These are phyloP conservation scores for Heterodera schachtii DNA, from an alignment of 1,140 invertebrate species.

Conservation along the genomic window DNA sequence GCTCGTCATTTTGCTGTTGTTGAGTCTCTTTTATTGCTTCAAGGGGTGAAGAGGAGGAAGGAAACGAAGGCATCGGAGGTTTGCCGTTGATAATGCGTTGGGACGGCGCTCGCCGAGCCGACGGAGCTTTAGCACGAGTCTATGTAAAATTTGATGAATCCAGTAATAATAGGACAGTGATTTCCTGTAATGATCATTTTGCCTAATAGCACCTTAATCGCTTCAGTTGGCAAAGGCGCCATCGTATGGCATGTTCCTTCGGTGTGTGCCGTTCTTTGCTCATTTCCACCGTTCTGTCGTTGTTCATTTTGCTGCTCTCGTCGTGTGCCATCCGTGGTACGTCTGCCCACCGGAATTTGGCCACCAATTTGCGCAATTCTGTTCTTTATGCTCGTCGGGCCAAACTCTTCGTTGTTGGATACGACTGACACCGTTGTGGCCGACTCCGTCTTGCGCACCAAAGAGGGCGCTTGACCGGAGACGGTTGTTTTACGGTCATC, in stretches of 20 bases:
- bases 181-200: not conserved
- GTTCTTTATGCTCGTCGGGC: not conserved
- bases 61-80: not conserved
- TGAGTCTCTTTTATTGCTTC: not conserved
- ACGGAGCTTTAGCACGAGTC: constrained; percentile 5
- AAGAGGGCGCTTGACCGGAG: no score
- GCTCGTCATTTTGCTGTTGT: not conserved
- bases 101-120: not conserved
- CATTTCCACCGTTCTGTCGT: not conserved
- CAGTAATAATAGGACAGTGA: not conserved
- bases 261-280: not conserved
- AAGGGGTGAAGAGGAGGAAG: not conserved
- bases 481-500: not conserved
- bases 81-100: not conserved
- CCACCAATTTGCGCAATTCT: constrained; percentile 8
- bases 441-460: constrained; percentile 6
- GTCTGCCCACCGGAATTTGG: constrained; percentile 2
- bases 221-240: not conserved
- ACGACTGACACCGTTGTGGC: not conserved
- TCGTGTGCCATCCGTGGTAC: not conserved
- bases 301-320: not conserved
- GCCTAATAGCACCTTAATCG: not conserved
- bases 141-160: not conserved
- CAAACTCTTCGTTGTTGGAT: constrained; percentile 13
- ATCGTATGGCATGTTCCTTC: not conserved